Base-by-base conservation (phyloP, 1,140 invertebrate genomes). In the Aphelinus atriplicis region DNA sequence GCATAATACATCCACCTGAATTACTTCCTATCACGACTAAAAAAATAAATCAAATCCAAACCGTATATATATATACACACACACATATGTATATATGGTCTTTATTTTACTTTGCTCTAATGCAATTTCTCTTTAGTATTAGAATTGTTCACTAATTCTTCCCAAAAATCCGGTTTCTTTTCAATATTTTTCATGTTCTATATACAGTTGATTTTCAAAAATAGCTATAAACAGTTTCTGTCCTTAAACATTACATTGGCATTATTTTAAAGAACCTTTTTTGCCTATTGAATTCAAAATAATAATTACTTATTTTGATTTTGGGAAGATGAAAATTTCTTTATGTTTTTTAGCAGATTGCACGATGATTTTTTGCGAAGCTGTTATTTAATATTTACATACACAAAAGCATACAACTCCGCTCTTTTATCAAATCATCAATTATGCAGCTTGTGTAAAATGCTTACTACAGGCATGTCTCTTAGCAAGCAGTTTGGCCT, bases 401-500 rank as follows among this genome's bases (percentile, higher is more conserved):
- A 71, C 75, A 75, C 26, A 66, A 66, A 78, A 68, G 61, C 7
- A 68, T 56, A 63, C 50, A 71, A 55, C n/a, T 71, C 61, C 45
- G 26, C 69, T 71, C 56, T 63, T 7, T 71, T 63, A 71, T 63
- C 3, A 63, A 71, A 63, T 7, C 43, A 56, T 63, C 56, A 71
- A 56, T 51, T 63, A 71, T 63, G 46, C 60, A 70, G 43, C 56
- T 71, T 71, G 60, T 71, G 60, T 71, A 60, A 71, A 71, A 71
- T 63, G 43, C 42, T 63, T 63, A 63, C 7, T 69, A 43, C 42
- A 51, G 42, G 48, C 48, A 53, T 69, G 46, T 6, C 46, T 42
- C 45, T 60, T 69, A 43, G 7, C 46, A 60, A 61, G 57, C 7
- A 3, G 4, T 43, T 43, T 58, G 2, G 10, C 56, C 48, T 45